Conservation (phyloP, 2,797 vertebrate genomes). For the Pangasius larnaudii region DNA sequence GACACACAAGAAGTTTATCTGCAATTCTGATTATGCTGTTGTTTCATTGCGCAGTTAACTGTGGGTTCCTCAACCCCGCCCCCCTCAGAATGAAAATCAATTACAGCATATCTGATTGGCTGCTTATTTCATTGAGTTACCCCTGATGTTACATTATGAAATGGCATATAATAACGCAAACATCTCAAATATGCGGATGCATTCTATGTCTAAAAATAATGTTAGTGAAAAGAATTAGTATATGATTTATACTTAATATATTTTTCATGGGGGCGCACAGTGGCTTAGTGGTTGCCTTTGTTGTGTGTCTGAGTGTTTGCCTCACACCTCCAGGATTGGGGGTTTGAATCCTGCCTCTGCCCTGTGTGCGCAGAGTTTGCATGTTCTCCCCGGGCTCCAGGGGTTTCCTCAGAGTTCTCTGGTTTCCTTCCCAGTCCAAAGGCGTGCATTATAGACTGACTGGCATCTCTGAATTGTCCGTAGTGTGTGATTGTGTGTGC, state of each 20-base stretch:
- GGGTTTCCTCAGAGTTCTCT: too few species aligned
- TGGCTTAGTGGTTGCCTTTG: too few species aligned
- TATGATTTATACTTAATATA: background rate
- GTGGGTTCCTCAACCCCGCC: constrained; percentile 50
- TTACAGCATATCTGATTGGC: constrained; percentile 13
- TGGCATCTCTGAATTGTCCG: too few species aligned
- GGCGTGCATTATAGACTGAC: too few species aligned
- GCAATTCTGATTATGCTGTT: constrained; percentile 72
- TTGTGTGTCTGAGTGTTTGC: too few species aligned
- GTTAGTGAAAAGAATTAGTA: background rate
- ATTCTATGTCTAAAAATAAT: background rate
- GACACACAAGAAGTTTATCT: constrained; percentile 72
- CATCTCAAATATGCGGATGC: background rate
- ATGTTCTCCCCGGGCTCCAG: too few species aligned
- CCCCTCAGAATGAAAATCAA: background rate
- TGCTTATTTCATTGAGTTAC: background rate
- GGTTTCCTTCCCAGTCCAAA: too few species aligned
- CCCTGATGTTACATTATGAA: background rate
- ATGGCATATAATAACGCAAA: background rate
- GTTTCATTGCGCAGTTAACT: constrained; percentile 55
- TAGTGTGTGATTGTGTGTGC: too few species aligned
- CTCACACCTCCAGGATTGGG: too few species aligned
- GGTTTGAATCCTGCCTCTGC: too few species aligned
- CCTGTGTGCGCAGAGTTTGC: too few species aligned
- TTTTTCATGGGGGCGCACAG: background rate